Evolutionary conservation across 1,140 invertebrate genomes (phyloP).

Genomic region (Pararge aegeria): DNA sequence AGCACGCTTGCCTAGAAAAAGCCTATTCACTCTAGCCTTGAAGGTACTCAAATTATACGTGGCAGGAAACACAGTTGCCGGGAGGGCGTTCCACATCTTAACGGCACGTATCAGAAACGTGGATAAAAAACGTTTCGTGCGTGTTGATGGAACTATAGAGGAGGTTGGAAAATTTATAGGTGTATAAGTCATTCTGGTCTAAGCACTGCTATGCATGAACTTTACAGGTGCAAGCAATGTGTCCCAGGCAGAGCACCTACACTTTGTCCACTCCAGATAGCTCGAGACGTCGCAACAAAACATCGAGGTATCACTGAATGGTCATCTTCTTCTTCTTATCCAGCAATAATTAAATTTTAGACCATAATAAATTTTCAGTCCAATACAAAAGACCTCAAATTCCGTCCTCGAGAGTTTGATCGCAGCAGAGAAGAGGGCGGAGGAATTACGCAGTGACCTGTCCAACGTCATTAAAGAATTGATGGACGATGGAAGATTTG

Average conservation of each 20-base stretch:
- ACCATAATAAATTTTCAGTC: slow-evolving; percentile 38
- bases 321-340: too few relatives aligned
- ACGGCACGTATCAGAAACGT: too few relatives aligned
- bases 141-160: too few relatives aligned
- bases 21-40: too few relatives aligned
- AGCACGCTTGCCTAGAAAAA: too few relatives aligned
- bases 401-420: slow-evolving; percentile 48
- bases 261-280: slow-evolving; percentile 51
- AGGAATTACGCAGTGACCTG: slow-evolving; percentile 50
- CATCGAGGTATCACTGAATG: slow-evolving; percentile 50
- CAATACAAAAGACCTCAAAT: slow-evolving; percentile 43
- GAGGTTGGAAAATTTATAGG: too few relatives aligned
- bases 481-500: slow-evolving; percentile 46
- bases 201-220: slow-evolving; percentile 1
- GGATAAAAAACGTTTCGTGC: too few relatives aligned
- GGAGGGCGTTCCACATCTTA: too few relatives aligned
- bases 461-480: slow-evolving; percentile 42
- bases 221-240: slow-evolving; percentile 36
- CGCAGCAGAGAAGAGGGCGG: slow-evolving; percentile 45
- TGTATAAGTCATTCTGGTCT: background rate
- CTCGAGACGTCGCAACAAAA: slow-evolving; percentile 53
- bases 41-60: too few relatives aligned
- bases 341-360: too few relatives aligned
- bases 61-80: too few relatives aligned
- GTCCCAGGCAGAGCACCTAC: slow-evolving; percentile 61